Conservation (phyloP, 2,113 vertebrate genomes). For the Variabilichromis moorii region DNA sequence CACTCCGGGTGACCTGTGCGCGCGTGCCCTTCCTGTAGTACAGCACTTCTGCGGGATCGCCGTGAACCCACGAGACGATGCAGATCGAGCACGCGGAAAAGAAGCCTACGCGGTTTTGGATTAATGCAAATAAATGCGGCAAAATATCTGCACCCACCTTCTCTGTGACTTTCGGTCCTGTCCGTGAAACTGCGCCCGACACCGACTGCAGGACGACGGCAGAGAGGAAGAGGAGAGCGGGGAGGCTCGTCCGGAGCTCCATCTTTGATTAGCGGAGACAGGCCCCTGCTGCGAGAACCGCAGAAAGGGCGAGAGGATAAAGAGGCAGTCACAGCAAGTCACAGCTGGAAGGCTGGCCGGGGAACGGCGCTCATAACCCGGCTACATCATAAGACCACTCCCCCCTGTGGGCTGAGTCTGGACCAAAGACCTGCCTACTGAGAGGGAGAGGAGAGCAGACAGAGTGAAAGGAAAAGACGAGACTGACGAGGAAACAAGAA, state of each 20-base stretch:
- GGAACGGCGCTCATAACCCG: not conserved
- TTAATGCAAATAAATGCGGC: not conserved
- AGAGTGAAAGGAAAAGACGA: no score
- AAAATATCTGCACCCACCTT: slow-evolving; percentile 59
- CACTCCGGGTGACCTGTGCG: not conserved
- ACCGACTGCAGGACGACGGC: slow-evolving; percentile 19
- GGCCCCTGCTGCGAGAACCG: not conserved
- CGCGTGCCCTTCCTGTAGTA: not conserved
- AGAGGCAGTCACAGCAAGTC: not conserved
- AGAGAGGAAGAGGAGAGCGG: slow-evolving; percentile 13
- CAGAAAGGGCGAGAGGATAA: not conserved
- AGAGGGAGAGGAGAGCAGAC: not conserved
- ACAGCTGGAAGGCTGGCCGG: slow-evolving; percentile 1
- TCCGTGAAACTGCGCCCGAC: slow-evolving; percentile 36
- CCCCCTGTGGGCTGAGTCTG: not conserved
- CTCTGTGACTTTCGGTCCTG: slow-evolving; percentile 73
- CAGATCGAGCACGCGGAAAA: not conserved
- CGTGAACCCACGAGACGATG: not conserved
- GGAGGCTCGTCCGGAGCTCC: slow-evolving; percentile 20
- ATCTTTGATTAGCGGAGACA: slow-evolving; percentile 9
- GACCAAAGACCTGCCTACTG: not conserved
- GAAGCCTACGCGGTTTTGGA: fast-evolving
- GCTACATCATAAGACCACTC: not conserved
- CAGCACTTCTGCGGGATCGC: not conserved
- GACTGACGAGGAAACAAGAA: not conserved